Base-by-base conservation (phyloP, 2,113 vertebrate genomes). In the Chrysochloris asiatica region DNA sequence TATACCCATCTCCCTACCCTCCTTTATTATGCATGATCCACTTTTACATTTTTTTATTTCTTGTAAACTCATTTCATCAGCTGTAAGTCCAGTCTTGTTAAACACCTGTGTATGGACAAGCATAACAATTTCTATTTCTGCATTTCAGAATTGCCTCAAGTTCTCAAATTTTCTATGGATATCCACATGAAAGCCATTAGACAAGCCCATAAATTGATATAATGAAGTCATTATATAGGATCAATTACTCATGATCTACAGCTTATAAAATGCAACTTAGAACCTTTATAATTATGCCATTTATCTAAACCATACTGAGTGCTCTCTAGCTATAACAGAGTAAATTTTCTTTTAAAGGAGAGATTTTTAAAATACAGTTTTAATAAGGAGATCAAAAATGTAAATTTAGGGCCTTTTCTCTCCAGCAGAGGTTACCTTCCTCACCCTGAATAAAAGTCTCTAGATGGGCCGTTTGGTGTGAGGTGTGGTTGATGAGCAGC, bases 261-360 rank as follows among this genome's bases (percentile, higher is more conserved):
- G 38, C 86, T 88, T 59, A 52, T 30, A 50, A 93, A 85, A 65
- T 26, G 52, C 2, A 75, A 10, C 9, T 78, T 48, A 26, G 4
- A n/a, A 30, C 9, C 33, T 30, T 86, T 72, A 13, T 17, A 86
- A 86, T 79, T 59, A 47, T n/a, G 80, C 10, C 28, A 50, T 30
- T 83, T 69, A 41, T 48, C 9, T 52, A 47, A 93, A 63, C 77
- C 9, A 48, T 24, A 3, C 24, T 84, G 67, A 48, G 1, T 87
- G 6, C 16, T 3, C 19, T 76, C 45, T 52, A 52, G 21, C 47
- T 73, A 30, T 71, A 69, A 59, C 14, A 91, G 16, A 77, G 8
- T 36, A 82, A 76, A 13, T 6, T 82, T 61, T 90, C 72, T 94
- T 94, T 86, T 65, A 88, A 81, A 84, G 43, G 26, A 33, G 83